Base-by-base conservation (phyloP, 2,113 vertebrate species). In the Ictidomys tridecemlineatus region DNA sequence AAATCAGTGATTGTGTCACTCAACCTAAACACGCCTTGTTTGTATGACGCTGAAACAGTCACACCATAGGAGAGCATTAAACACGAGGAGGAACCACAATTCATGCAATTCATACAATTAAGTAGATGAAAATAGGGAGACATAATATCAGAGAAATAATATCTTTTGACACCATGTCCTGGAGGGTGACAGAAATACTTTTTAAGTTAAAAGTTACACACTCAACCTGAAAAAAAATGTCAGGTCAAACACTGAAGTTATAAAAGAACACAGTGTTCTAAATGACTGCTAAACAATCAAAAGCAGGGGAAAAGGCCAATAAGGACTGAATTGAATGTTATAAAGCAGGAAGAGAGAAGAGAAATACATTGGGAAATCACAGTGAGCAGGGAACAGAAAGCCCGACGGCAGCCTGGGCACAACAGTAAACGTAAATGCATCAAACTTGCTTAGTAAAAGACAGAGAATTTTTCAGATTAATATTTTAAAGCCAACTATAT, bases 371-470 rank as follows among this genome's bases (percentile, higher is more conserved):
- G 0, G 34, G 39, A 77, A 83, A 24, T 63, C 45, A 0, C 0
- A 9, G 4, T 5, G 28, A 85, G 12, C 0, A n/a, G 48, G 39
- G 84, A 42, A 51, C 4, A 2, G 6, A 45, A 78, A 95, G 37
- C 51, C 30, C n/a, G 67, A 8, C 1, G 32, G 53, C 56, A 34
- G 53, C 76, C 34, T 1, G 13, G 0, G 32, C 8, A 48, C 8
- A 39, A 2, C 48, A 80, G 86, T 34, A 69, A 67, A 74, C 22
- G 17, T 51, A 45, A 85, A 63, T 2, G 61, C 37, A 56, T 37
- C 85, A 95, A 84, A 77, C 42, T 61, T 85, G 53, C 61, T 76
- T 26, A 51, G 12, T 48, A 42, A 86, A 96, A 79, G 56, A 58
- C n/a, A 4, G n/a, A 88, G 30, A 11, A 12, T 83, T 63, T 73